These are phyloP conservation scores for Phymastichus coffea DNA, from an alignment of 1,140 invertebrate species.

Conservation along the genomic window DNA sequence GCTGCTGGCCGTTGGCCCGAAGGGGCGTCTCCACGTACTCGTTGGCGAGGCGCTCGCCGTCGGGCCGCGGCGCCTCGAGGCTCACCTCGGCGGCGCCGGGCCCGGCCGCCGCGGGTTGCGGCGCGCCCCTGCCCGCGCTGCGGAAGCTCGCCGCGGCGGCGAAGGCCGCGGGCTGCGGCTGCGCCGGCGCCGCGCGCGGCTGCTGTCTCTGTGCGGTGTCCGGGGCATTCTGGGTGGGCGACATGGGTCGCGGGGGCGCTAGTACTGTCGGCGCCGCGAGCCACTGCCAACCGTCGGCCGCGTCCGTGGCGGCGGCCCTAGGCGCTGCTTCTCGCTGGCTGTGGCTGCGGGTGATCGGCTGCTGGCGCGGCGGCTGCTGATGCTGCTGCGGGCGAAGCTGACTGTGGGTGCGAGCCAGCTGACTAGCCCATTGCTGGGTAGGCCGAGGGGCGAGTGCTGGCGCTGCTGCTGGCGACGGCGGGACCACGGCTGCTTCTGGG, in stretches of 20 bases:
- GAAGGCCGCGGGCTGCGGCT: conserved; percentile 39
- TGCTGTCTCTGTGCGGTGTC: conserved; percentile 52
- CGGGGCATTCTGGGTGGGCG: conserved; percentile 34
- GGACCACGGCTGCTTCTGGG: conserved; percentile 5
- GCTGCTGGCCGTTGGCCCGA: conserved; percentile 37
- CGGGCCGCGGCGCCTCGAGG: conserved; percentile 72
- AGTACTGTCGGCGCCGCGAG: conserved; percentile 19
- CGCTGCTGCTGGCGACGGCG: conserved; percentile 20
- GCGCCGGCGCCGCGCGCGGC: conserved; percentile 48
- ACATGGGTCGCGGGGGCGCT: conserved; percentile 26
- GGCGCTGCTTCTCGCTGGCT: conserved; percentile 26
- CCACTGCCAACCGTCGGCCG: conserved; percentile 12
- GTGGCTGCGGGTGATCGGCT: no score
- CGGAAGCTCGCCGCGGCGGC: conserved; percentile 38
- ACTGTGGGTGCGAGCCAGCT: not conserved
- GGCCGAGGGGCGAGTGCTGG: conserved; percentile 4
- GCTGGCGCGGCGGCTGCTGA: conserved; percentile 31
- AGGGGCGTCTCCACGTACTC: conserved; percentile 85
- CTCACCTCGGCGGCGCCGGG: conserved; percentile 56
- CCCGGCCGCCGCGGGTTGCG: conserved; percentile 40
- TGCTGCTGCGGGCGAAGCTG: conserved; percentile 27
- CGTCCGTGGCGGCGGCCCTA: conserved; percentile 20
- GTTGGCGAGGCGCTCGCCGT: conserved; percentile 74
- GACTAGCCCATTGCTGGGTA: conserved; percentile 20
- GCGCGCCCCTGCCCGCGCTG: conserved; percentile 34